Percentiles rank a stretch among this genome's conserved stretches.
phyloP scores from a whole-genome alignment of 2,113 vertebrate genomes.

The Indri indri region DNA sequence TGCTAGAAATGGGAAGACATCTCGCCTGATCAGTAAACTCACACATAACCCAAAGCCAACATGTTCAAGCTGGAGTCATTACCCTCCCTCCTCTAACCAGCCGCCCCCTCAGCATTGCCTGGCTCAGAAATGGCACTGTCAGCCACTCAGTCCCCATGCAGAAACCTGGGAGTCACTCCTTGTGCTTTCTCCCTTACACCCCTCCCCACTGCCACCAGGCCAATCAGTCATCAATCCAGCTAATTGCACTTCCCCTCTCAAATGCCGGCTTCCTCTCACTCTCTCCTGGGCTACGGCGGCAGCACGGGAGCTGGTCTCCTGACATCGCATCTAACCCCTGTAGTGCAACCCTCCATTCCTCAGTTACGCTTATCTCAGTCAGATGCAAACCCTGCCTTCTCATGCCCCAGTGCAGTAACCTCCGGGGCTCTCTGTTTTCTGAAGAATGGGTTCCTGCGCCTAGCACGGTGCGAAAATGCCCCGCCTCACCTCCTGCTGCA shows the following conservation, averaged over 20 bases:
- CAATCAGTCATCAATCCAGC: background rate
- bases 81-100: background rate
- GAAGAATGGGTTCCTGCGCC: background rate
- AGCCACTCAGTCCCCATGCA: background rate
- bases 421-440: background rate
- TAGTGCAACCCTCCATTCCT: background rate
- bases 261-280: background rate
- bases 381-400: background rate
- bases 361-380: background rate
- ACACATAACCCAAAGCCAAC: background rate
- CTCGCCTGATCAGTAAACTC: background rate
- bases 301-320: background rate
- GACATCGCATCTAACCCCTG: background rate
- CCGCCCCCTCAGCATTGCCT: background rate
- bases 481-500: background rate
- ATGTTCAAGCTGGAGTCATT: background rate
- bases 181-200: background rate
- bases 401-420: background rate
- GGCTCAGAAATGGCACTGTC: background rate
- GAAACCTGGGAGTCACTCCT: background rate
- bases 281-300: background rate
- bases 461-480: background rate
- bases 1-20: background rate
- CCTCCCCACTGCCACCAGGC: background rate
- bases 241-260: background rate